Evolutionary conservation across 1,140 invertebrate genomes (phyloP), one percentile per base, ranked within the genome.

Genomic region (Drosophila mayri): DNA sequence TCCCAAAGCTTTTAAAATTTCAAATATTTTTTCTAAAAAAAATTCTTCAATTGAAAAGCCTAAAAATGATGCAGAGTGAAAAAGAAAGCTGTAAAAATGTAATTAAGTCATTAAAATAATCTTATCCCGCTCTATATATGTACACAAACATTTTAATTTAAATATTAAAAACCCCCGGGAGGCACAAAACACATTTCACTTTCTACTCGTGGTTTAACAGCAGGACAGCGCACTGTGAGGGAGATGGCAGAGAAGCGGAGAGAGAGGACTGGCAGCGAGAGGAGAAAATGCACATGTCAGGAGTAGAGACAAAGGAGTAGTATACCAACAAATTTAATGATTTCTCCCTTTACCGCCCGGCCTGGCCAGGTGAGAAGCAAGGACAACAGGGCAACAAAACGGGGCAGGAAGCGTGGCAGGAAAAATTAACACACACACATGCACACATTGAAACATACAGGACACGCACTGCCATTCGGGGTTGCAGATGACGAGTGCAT

Each of bases 311-410:
- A 84, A 81, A 81, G 66, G 77, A 76, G 82, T 88, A 72, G 82
- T 88, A 91, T 91, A 91, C 82, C 80, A 91, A 91, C 80, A 91
- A 91, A 87, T 87, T 91, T 91, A 91, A 91, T 91, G 74, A 91
- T 91, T 91, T 83, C 80, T 81, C 76, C 25, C 77, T 38, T 76
- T 41, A 59, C 50, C 35, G 52, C 47, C 54, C 18, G 20, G 28
- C 32, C 50, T 32, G 76, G 30, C 76, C 79, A 90, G 73, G 81
- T 90, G 81, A 70, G 38, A 35, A 30, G 63, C 63, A 61, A 73
- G 61, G 59, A 65, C 37, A 58, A 43, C 30, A 46, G 60, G 30
- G 40, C 32, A 35, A 54, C 18, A 46, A 79, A 46, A 47, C 58
- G 28, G 32, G 35, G 47, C 65, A 71, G 70, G 77, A 76, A 82